Evolutionary conservation across 2,888 invertebrate species (phyloP).

Genomic region (Desoria tigrina): DNA sequence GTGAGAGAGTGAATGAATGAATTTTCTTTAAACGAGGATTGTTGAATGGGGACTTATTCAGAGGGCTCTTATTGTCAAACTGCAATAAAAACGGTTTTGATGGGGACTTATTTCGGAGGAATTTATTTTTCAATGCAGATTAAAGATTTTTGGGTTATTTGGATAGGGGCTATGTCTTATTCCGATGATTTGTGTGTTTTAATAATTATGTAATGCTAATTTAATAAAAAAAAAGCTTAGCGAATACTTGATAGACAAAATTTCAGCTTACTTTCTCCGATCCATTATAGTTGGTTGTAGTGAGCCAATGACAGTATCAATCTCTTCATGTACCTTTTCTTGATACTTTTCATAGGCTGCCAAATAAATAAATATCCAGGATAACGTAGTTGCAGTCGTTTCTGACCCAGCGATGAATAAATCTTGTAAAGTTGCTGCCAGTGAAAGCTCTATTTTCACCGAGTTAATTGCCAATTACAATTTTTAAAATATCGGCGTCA

Average conservation of each 20-base stretch:
- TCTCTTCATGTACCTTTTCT: constrained; percentile 39
- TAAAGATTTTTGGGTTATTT: too few species aligned
- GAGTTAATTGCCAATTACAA: too few species aligned
- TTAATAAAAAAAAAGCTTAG: background rate
- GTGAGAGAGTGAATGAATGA: background rate
- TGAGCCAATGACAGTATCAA: constrained; percentile 12
- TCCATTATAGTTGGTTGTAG: constrained; percentile 9
- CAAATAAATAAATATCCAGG: constrained; percentile 43
- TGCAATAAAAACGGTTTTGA: too few species aligned
- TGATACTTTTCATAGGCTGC: constrained; percentile 37
- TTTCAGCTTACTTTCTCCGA: constrained; percentile 17
- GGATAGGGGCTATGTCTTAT: too few species aligned
- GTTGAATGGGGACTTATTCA: too few species aligned
- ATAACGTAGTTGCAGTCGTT: constrained; percentile 39
- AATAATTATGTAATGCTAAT: constrained; percentile 4
- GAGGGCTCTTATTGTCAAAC: background rate
- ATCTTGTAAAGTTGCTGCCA: constrained; percentile 40
- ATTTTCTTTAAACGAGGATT: too few species aligned
- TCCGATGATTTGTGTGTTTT: too few species aligned
- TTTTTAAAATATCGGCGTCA: background rate
- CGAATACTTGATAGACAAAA: background rate
- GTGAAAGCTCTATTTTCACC: constrained; percentile 33
- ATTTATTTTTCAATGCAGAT: too few species aligned
- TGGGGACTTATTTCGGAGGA: too few species aligned
- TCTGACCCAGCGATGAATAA: constrained; percentile 45